Percentiles rank a stretch among this genome's conserved stretches.
Evolutionary conservation across 2,888 invertebrate genomes (phyloP).

Genomic region (Myathropa florea): DNA sequence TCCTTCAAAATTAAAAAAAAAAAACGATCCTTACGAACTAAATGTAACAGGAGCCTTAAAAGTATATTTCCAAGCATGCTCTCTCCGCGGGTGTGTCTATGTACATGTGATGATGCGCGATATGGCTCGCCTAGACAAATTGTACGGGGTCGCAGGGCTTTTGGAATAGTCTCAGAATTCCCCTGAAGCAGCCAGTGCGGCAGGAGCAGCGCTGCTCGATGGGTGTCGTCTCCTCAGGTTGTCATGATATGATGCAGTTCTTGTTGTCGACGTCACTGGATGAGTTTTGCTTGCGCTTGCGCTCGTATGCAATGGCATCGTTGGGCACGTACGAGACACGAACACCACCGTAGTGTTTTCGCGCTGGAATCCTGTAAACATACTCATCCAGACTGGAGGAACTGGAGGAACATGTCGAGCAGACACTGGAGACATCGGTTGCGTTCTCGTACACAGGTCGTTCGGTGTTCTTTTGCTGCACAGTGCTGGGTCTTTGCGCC

Average conservation of each 20-base stretch:
- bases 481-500: constrained; percentile 74
- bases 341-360: constrained; percentile 93
- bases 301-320: constrained; percentile 91
- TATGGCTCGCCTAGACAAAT: constrained; percentile 41
- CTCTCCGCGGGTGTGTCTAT: constrained; percentile 5
- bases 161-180: constrained; percentile 50
- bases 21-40: constrained; percentile 31
- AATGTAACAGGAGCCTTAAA: constrained; percentile 45
- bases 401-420: constrained; percentile 95
- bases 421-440: constrained; percentile 89
- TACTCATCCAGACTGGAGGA: constrained; percentile 93
- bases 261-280: constrained; percentile 83
- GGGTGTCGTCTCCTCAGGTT: constrained; percentile 77
- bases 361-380: constrained; percentile 91
- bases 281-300: constrained; percentile 83
- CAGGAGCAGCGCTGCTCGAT: constrained; percentile 48
- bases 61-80: constrained; percentile 4
- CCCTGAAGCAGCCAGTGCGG: constrained; percentile 60
- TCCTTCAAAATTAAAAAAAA: background rate
- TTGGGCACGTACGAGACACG: constrained; percentile 96
- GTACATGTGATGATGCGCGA: constrained; percentile 42
- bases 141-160: constrained; percentile 53
- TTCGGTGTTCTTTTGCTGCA: constrained; percentile 77
- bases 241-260: constrained; percentile 93
- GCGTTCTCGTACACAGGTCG: constrained; percentile 78